Conservation (phyloP, 2,113 vertebrate genomes). For the Onychorhynchus coronatus region DNA sequence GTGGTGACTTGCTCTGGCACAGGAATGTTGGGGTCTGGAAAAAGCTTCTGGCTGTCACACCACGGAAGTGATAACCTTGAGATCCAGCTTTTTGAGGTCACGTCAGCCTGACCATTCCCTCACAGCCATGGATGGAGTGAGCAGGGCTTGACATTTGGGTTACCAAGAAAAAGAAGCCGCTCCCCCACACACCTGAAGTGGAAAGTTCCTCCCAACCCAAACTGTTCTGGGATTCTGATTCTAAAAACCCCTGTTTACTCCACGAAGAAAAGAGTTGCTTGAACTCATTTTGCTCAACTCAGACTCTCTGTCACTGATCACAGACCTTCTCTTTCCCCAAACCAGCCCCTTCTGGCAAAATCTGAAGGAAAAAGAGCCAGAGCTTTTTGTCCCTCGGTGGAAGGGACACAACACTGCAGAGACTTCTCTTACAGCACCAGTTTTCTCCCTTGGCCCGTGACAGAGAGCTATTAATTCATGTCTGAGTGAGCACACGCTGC, state of each 20-base stretch:
- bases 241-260: neutral
- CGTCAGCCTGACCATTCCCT: too few species aligned
- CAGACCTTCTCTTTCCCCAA: neutral
- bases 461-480: neutral
- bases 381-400: neutral
- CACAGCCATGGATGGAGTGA: too few species aligned
- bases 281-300: neutral
- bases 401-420: neutral
- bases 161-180: too few species aligned
- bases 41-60: too few species aligned
- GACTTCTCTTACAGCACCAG: neutral
- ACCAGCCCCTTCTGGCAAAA: neutral
- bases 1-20: too few species aligned
- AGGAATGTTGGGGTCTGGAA: too few species aligned
- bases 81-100: too few species aligned
- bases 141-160: too few species aligned
- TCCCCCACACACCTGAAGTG: too few species aligned
- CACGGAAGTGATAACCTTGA: too few species aligned
- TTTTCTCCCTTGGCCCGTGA: fast-evolving
- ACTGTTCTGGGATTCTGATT: neutral
- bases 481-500: neutral
- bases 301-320: neutral
- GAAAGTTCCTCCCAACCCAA: too few species aligned
- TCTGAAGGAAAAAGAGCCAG: neutral
- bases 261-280: neutral